Base-by-base conservation (phyloP, 1,140 invertebrate genomes). In the Zeugodacus cucurbitae region DNA sequence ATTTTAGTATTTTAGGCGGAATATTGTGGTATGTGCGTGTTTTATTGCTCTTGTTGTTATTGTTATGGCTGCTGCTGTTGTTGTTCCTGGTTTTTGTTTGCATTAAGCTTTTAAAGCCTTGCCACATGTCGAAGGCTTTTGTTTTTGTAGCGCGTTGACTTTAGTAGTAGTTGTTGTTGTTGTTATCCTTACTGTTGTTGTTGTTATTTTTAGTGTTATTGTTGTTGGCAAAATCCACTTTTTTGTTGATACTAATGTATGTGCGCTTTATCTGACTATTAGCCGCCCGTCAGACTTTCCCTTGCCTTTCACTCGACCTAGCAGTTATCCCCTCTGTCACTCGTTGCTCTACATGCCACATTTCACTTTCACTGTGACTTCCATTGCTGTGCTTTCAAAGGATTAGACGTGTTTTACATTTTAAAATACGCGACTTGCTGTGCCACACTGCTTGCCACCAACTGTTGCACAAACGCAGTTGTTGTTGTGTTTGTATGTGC, bases 381-480 rank as follows among this genome's bases (percentile, higher is more conserved):
- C 48, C 74, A 54, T 44, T 82, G 44, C 41, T 26, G 10, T 17
- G 91, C 91, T 92, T 91, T 92, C 91, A 92, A 91, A 90, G 91
- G 91, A 91, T 92, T 92, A 92, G 91, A 92, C 91, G 91, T 92
- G 91, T 92, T 91, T 91, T 90, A 90, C 90, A 92, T 92, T 91
- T 92, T 90, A 91, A 90, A 90, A 78, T 82, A 32, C 67, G 64
- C 64, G 20, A 29, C 20, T 11, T 26, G 58, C 5, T 62, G 6
- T 54, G n/a, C 58, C 58, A 7, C 58, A n/a, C 58, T n/a, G n/a
- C n/a, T 54, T 29, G 54, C n/a, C 86, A 64, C 29, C 54, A 87
- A 67, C 32, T 11, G 17, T 78, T 78, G 8, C 70, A 78, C 64
- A 44, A 3, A 78, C 37, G 20, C 37, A 10, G 17, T 37, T 22